Percentiles rank a stretch among this genome's conserved stretches.
Conservation (phyloP, 1,140 invertebrate species). For the Calephelis virginiensis region DNA sequence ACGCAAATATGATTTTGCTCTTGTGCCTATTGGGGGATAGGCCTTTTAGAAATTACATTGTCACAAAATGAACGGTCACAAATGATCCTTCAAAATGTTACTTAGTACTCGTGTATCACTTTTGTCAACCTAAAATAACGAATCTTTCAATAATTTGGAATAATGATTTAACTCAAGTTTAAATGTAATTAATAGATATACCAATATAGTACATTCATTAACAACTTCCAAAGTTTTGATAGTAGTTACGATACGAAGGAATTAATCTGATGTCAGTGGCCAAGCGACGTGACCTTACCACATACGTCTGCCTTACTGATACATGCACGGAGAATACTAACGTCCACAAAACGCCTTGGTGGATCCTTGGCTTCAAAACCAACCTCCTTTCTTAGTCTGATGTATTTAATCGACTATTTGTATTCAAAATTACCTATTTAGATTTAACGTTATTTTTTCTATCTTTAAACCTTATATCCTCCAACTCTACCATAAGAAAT, state of each 20-base stretch:
- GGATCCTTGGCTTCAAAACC: constrained; percentile 78
- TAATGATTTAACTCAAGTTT: too few relatives aligned
- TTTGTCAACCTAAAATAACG: too few relatives aligned
- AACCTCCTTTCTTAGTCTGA: constrained; percentile 72
- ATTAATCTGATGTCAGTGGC: constrained; percentile 64
- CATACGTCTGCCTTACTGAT: constrained; percentile 61
- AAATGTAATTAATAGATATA: not conserved
- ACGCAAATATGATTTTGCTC: too few relatives aligned
- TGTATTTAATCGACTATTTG: constrained; percentile 58
- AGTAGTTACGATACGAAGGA: constrained; percentile 2
- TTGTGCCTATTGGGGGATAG: too few relatives aligned
- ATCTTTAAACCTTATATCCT: not conserved
- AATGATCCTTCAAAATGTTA: too few relatives aligned
- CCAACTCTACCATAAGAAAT: not conserved
- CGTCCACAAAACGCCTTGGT: constrained; percentile 69
- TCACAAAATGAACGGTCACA: too few relatives aligned
- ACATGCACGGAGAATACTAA: constrained; percentile 73
- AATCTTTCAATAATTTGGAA: too few relatives aligned
- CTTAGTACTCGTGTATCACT: too few relatives aligned
- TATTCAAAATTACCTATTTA: constrained; percentile 38
- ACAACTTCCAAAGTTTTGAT: not conserved
- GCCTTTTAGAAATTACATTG: too few relatives aligned
- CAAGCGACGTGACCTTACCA: constrained; percentile 69
- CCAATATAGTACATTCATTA: not conserved
- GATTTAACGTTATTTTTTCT: not conserved